A percentile compares a stretch with the other conserved stretches of the same genome.
phyloP scores from a whole-genome alignment of 2,888 invertebrate genomes.

The Agapetus fuscipes region DNA sequence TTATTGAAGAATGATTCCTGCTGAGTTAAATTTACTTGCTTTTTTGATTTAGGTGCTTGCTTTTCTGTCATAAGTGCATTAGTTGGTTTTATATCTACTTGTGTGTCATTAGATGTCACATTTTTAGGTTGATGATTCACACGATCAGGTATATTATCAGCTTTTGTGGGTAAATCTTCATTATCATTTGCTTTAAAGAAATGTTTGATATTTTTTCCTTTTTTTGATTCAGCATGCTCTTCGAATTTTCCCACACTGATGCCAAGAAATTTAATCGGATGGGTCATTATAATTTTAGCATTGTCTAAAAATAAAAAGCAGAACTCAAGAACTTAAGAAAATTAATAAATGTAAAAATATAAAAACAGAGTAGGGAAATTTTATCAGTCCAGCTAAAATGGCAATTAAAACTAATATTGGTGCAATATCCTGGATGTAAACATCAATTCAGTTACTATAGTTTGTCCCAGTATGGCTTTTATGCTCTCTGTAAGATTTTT shows the following conservation, averaged over 20 bases:
- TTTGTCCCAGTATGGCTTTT: too few species aligned
- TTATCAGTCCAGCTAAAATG: slow-evolving; percentile 3
- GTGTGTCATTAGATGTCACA: too few species aligned
- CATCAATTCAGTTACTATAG: too few species aligned
- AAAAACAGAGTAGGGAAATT: neutral
- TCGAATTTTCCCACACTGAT: slow-evolving; percentile 76
- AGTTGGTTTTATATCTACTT: too few species aligned
- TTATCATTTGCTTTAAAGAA: slow-evolving; percentile 37
- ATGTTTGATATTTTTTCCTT: slow-evolving; percentile 46
- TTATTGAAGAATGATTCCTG: slow-evolving; percentile 43
- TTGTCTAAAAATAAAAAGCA: slow-evolving; percentile 2
- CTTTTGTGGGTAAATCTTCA: slow-evolving; percentile 9
- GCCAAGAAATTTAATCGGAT: slow-evolving; percentile 59
- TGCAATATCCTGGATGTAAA: too few species aligned
- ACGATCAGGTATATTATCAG: slow-evolving; percentile 11
- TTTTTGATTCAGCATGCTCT: slow-evolving; percentile 41
- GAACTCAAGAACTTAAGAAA: too few species aligned
- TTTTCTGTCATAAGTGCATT: too few species aligned
- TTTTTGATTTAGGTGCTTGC: too few species aligned
- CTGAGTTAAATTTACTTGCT: slow-evolving; percentile 26
- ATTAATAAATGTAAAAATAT: neutral
- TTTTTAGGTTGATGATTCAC: too few species aligned
- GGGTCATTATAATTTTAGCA: slow-evolving; percentile 16
- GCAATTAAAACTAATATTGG: slow-evolving; percentile 25
- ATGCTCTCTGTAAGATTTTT: too few species aligned